Percentiles rank a stretch among this genome's conserved stretches.
These are phyloP conservation scores for Rhodophaea formosa DNA, from an alignment of 2,888 invertebrate genomes.

Conservation along the genomic window DNA sequence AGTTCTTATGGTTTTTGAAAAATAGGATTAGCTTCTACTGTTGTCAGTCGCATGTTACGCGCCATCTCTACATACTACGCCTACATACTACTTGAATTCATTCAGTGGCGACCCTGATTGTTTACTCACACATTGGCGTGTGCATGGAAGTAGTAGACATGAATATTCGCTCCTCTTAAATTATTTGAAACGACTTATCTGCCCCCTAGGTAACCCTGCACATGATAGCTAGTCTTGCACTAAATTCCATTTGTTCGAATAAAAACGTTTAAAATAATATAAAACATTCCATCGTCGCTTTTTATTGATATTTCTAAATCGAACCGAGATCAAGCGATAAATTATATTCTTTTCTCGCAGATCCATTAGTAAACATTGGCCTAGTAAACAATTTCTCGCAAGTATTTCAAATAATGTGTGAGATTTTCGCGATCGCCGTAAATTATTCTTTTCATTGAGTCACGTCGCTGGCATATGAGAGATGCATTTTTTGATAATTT, in stretches of 20 bases:
- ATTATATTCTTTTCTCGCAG: background rate
- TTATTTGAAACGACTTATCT: too few relatives aligned
- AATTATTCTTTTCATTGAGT: conserved; percentile 7
- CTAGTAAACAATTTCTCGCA: background rate
- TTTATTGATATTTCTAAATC: background rate
- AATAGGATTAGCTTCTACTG: too few relatives aligned
- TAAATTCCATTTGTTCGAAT: conserved; percentile 14
- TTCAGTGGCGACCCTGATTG: too few relatives aligned
- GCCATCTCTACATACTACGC: too few relatives aligned
- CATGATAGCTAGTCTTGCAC: too few relatives aligned
- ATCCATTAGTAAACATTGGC: background rate
- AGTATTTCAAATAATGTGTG: background rate
- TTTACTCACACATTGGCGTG: too few relatives aligned
- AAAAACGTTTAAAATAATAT: background rate
- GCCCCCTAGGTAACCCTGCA: too few relatives aligned
- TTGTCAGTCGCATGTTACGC: too few relatives aligned
- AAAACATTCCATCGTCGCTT: background rate
- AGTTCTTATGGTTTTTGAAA: too few relatives aligned
- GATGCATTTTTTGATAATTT: background rate
- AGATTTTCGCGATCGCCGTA: background rate
- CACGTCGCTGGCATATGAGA: background rate
- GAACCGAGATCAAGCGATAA: background rate
- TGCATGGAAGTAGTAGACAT: too few relatives aligned
- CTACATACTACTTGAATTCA: too few relatives aligned
- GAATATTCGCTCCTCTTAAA: too few relatives aligned